These are phyloP conservation scores for Megalopta genalis DNA, from an alignment of 1,140 invertebrate species.

Conservation along the genomic window DNA sequence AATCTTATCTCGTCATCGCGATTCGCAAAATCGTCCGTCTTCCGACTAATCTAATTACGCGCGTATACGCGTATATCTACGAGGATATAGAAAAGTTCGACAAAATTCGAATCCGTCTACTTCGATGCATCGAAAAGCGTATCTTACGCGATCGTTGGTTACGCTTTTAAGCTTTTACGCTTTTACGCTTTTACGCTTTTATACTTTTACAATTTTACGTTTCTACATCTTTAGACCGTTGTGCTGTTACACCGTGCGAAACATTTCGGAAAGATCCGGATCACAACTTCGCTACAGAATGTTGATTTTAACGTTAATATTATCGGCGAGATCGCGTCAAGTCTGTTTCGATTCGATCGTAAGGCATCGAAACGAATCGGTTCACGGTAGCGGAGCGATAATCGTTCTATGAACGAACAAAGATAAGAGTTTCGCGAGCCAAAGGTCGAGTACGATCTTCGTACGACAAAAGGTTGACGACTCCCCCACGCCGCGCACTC, in stretches of 20 bases:
- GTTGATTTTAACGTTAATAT: too few relatives aligned
- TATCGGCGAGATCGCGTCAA: neutral
- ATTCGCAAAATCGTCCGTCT: neutral
- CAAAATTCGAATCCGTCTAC: too few relatives aligned
- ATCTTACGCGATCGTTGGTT: too few relatives aligned
- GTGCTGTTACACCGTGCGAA: too few relatives aligned
- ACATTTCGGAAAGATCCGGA: neutral
- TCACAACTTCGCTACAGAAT: neutral
- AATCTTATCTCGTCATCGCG: conserved; percentile 8
- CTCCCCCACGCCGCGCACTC: neutral
- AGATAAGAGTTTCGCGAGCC: neutral
- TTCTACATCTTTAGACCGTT: too few relatives aligned
- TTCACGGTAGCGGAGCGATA: neutral
- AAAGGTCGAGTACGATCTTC: neutral
- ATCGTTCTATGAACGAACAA: neutral
- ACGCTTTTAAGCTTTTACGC: too few relatives aligned
- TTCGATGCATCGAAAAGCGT: too few relatives aligned
- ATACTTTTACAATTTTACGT: too few relatives aligned
- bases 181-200: too few relatives aligned
- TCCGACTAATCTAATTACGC: neutral
- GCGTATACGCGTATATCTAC: too few relatives aligned
- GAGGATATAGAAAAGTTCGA: neutral
- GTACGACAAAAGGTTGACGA: conserved; percentile 18
- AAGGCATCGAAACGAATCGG: neutral
- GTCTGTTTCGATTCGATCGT: neutral